phyloP scores from a whole-genome alignment of 2,797 vertebrate genomes.

The Amazonetta brasiliensis region DNA sequence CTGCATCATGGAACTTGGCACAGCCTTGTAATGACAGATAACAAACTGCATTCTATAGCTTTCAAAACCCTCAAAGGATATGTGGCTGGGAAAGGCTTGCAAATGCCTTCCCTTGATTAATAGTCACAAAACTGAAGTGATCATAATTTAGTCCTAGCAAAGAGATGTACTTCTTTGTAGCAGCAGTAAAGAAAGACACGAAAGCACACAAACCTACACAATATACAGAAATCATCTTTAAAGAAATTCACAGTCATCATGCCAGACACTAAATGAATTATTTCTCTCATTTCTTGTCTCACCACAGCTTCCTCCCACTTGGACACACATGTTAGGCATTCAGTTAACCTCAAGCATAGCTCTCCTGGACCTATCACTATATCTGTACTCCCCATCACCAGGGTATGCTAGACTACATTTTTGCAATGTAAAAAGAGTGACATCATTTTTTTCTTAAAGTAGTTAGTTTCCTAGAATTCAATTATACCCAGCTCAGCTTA shows the following conservation, averaged over 20 bases:
- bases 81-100: conserved; percentile 40
- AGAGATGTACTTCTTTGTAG: conserved; percentile 51
- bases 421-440: conserved; percentile 68
- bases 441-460: conserved; percentile 69
- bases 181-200: background rate
- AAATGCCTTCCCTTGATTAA: conserved; percentile 58
- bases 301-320: conserved; percentile 75
- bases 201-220: conserved; percentile 34
- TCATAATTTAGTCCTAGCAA: conserved; percentile 46
- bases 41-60: conserved; percentile 49
- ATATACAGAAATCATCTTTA: conserved; percentile 40
- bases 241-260: conserved; percentile 42
- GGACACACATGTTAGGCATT: conserved; percentile 71
- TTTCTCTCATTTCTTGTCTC: conserved; percentile 70
- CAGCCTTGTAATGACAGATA: background rate
- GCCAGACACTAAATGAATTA: conserved; percentile 68
- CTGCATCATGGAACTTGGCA: conserved; percentile 71
- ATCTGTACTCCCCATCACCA: conserved; percentile 64
- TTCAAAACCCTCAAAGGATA: conserved; percentile 50
- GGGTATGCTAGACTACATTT: conserved; percentile 41
- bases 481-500: background rate
- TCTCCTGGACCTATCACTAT: conserved; percentile 30
- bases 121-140: conserved; percentile 38
- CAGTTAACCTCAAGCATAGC: conserved; percentile 48
- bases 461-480: background rate